phyloP scores from a whole-genome alignment of 2,888 invertebrate genomes.

The Neelides folsomi region DNA sequence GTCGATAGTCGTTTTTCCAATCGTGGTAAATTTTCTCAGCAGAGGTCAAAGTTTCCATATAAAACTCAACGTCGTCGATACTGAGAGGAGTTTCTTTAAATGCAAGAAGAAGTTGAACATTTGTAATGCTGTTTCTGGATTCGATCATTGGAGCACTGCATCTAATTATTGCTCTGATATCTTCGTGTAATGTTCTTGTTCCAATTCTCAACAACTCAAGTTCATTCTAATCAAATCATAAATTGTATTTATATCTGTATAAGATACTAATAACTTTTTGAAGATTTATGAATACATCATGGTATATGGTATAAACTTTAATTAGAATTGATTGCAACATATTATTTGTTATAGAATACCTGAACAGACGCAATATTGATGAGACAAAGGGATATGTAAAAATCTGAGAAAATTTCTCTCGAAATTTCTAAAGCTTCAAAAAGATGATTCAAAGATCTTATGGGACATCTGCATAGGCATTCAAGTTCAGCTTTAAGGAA shows the following conservation, averaged over 20 bases:
- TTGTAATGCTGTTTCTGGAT: slow-evolving; percentile 16
- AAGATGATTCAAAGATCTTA: slow-evolving; percentile 14
- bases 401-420: slow-evolving; percentile 17
- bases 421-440: slow-evolving; percentile 24
- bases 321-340: too few relatives aligned
- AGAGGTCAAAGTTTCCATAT: slow-evolving; percentile 10
- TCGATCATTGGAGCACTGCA: slow-evolving; percentile 17
- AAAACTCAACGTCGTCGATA: slow-evolving; percentile 4
- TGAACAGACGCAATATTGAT: slow-evolving; percentile 24
- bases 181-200: slow-evolving; percentile 17
- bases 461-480: slow-evolving; percentile 19
- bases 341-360: slow-evolving; percentile 16
- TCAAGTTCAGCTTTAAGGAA: slow-evolving; percentile 23
- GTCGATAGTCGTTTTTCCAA: slow-evolving; percentile 20
- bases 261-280: too few relatives aligned
- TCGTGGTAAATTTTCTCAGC: slow-evolving; percentile 13
- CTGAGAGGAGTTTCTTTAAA: slow-evolving; percentile 3
- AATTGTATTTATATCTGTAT: too few relatives aligned
- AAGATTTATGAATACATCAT: too few relatives aligned
- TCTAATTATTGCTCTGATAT: slow-evolving; percentile 18
- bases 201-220: slow-evolving; percentile 18
- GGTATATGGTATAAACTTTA: too few relatives aligned
- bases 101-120: slow-evolving; percentile 10
- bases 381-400: slow-evolving; percentile 19
- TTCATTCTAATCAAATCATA: slow-evolving; percentile 12